Evolutionary conservation across 2,888 invertebrate genomes (phyloP).

Genomic region (Amaurobius ferox): DNA sequence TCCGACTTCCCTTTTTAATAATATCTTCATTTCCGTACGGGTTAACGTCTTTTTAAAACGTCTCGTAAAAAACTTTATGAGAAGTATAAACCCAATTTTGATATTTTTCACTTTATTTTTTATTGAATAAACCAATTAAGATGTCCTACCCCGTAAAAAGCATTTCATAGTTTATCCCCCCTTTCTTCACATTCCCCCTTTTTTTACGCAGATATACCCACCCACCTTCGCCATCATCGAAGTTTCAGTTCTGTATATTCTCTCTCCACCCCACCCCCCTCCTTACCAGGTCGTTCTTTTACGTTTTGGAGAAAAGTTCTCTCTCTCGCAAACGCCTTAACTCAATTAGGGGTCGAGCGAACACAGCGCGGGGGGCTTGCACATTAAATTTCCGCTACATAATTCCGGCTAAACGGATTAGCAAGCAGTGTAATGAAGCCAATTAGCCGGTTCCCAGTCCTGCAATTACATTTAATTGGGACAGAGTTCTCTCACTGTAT

Average conservation of each 20-base stretch:
- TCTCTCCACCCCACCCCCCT: background rate
- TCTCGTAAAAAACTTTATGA: background rate
- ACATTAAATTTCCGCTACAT: constrained; percentile 72
- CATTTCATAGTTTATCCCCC: background rate
- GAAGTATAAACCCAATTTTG: constrained; percentile 1
- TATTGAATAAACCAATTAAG: constrained; percentile 14
- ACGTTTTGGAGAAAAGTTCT: constrained; percentile 26
- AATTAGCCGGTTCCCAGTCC: constrained; percentile 69
- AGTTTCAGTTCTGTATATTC: background rate
- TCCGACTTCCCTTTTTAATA: too few species aligned
- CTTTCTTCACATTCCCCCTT: background rate
- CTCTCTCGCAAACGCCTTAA: constrained; percentile 49
- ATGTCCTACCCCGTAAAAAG: background rate
- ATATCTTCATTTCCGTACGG: too few species aligned
- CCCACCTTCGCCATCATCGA: background rate
- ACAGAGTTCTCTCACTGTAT: constrained; percentile 59
- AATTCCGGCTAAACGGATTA: constrained; percentile 70
- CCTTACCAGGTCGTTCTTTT: background rate
- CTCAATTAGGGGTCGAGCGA: constrained; percentile 55
- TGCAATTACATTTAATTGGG: constrained; percentile 72
- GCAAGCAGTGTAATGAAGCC: constrained; percentile 68
- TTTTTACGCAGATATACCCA: background rate
- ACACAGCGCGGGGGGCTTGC: constrained; percentile 59
- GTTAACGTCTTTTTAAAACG: too few species aligned
- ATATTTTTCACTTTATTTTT: constrained; percentile 7